phyloP scores from a whole-genome alignment of 2,888 invertebrate species.

The Tachina lurida region DNA sequence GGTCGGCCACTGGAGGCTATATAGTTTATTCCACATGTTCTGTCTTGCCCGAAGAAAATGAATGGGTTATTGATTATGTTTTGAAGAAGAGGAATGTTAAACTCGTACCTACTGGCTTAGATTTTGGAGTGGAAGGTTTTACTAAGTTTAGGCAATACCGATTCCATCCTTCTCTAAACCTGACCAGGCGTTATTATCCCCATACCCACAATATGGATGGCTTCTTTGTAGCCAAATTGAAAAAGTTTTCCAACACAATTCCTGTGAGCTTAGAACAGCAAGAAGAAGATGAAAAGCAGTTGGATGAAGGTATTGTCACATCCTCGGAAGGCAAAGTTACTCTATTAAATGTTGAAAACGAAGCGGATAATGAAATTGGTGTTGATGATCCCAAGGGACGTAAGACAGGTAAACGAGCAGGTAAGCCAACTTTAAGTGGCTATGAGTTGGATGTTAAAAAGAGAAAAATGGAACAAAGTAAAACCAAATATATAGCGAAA shows the following conservation, averaged over 20 bases:
- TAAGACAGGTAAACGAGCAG: constrained; percentile 79
- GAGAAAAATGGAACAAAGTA: constrained; percentile 78
- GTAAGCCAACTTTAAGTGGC: constrained; percentile 78
- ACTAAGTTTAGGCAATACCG: constrained; percentile 92
- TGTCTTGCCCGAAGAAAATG: constrained; percentile 98
- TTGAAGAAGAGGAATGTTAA: constrained; percentile 96
- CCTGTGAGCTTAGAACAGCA: constrained; percentile 83
- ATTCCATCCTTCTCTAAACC: constrained; percentile 94
- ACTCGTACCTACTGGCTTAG: constrained; percentile 95
- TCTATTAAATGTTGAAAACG: constrained; percentile 63
- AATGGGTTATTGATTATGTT: constrained; percentile 98
- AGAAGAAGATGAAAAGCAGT: constrained; percentile 81
- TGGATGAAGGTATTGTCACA: constrained; percentile 77
- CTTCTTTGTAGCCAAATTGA: constrained; percentile 98
- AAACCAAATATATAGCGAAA: constrained; percentile 81
- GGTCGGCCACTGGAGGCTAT: constrained; percentile 95
- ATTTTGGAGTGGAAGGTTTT: constrained; percentile 98
- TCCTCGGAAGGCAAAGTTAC: constrained; percentile 60
- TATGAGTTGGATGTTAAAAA: constrained; percentile 79
- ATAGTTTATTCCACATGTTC: constrained; percentile 99
- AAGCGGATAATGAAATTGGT: constrained; percentile 72
- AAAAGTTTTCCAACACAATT: constrained; percentile 95
- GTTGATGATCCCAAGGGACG: constrained; percentile 70
- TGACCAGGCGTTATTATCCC: constrained; percentile 96
- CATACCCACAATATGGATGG: constrained; percentile 99